These are phyloP conservation scores for Pseudoips prasinana DNA, from an alignment of 2,888 invertebrate species.

Conservation along the genomic window DNA sequence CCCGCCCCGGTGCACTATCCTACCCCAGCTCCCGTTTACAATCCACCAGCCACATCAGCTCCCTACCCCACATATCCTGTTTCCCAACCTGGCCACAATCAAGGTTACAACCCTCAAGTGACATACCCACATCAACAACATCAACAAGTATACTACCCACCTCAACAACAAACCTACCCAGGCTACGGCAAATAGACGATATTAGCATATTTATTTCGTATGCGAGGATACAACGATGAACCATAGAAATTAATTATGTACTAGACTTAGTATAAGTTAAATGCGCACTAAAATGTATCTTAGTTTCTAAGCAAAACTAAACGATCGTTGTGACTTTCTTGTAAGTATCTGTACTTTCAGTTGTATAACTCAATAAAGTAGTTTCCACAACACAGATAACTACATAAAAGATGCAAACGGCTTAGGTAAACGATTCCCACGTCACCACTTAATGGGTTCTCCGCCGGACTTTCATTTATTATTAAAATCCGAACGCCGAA, in stretches of 20 bases:
- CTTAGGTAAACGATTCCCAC: too few species aligned
- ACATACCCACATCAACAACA: slow-evolving; percentile 1
- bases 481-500: not conserved
- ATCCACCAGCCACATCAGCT: slow-evolving; percentile 11
- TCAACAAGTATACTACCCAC: slow-evolving; percentile 27
- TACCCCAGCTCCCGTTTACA: slow-evolving; percentile 11
- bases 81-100: not conserved
- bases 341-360: too few species aligned
- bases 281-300: slow-evolving; percentile 20
- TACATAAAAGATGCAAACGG: too few species aligned
- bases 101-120: slow-evolving; percentile 21
- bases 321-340: too few species aligned
- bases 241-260: slow-evolving; percentile 16
- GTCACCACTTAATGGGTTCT: too few species aligned
- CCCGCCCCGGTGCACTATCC: slow-evolving; percentile 11
- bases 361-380: too few species aligned
- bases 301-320: too few species aligned
- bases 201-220: not conserved
- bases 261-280: not conserved
- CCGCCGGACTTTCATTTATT: too few species aligned
- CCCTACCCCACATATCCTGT: slow-evolving; percentile 20
- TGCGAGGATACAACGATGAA: slow-evolving; percentile 7
- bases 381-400: too few species aligned
- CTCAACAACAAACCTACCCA: slow-evolving; percentile 27
- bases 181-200: not conserved